These are phyloP conservation scores for Colletes collaris DNA, from an alignment of 2,888 invertebrate genomes.

Conservation along the genomic window DNA sequence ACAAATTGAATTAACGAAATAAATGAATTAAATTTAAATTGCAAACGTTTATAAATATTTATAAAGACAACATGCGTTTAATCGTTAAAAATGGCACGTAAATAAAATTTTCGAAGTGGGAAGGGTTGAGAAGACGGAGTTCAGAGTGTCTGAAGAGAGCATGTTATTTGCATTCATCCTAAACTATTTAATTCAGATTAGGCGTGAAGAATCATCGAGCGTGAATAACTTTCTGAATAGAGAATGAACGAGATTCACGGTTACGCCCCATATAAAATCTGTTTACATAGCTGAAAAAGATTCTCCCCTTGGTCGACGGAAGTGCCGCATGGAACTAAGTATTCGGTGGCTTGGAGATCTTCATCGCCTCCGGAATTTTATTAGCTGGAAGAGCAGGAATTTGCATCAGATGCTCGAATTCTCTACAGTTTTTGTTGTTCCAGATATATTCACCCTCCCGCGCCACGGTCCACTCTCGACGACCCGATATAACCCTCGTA, in stretches of 20 bases:
- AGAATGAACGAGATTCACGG: constrained; percentile 55
- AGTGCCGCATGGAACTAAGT: constrained; percentile 43
- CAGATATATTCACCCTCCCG: constrained; percentile 21
- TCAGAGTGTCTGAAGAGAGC: no score
- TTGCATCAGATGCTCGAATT: constrained; percentile 65
- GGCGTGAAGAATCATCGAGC: constrained; percentile 33
- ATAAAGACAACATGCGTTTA: no score
- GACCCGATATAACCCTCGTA: constrained; percentile 18
- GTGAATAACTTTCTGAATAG: constrained; percentile 53
- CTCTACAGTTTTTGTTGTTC: constrained; percentile 29
- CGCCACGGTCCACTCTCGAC: not conserved
- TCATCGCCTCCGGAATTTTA: constrained; percentile 71
- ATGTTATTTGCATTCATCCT: not conserved
- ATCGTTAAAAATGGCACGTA: no score
- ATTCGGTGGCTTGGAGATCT: constrained; percentile 32
- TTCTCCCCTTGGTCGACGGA: constrained; percentile 28
- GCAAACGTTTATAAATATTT: no score
- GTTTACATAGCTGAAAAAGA: constrained; percentile 72
- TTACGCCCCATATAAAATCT: constrained; percentile 70
- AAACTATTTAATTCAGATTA: constrained; percentile 43
- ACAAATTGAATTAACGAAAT: no score
- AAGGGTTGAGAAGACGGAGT: no score
- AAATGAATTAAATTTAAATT: no score
- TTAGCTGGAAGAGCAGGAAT: constrained; percentile 71
- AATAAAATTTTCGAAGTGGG: no score